phyloP scores from a whole-genome alignment of 2,113 vertebrate genomes.

The Spermophilus dauricus region DNA sequence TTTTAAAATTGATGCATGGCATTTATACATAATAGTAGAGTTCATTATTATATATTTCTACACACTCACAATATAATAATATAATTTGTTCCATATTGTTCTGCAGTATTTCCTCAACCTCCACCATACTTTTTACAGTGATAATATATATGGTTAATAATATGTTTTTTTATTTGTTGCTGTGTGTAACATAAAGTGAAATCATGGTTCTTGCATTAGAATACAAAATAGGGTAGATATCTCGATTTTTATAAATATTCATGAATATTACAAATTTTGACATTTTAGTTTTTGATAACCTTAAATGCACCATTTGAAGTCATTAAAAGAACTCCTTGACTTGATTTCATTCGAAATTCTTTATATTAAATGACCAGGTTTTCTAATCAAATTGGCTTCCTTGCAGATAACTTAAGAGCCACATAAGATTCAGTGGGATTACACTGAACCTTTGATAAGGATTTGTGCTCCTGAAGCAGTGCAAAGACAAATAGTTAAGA shows the following conservation, averaged over 20 bases:
- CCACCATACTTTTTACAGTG: not conserved
- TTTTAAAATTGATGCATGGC: too few relatives aligned
- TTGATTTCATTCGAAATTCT: slow-evolving; percentile 66
- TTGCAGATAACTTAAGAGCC: slow-evolving; percentile 77
- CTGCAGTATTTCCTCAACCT: too few relatives aligned
- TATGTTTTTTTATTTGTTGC: not conserved
- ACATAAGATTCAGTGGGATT: slow-evolving; percentile 81
- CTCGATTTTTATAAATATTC: slow-evolving; percentile 33
- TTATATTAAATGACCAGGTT: slow-evolving; percentile 79
- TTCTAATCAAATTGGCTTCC: slow-evolving; percentile 66
- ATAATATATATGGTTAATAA: not conserved
- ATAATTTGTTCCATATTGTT: too few relatives aligned
- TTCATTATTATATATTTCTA: too few relatives aligned
- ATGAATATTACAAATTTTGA: slow-evolving; percentile 61
- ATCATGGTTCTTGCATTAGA: not conserved
- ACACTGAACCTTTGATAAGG: slow-evolving; percentile 80
- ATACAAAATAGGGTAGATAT: not conserved
- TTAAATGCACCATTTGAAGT: slow-evolving; percentile 58
- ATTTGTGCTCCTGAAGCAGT: slow-evolving; percentile 76
- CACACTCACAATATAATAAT: too few relatives aligned
- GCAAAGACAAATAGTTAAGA: slow-evolving; percentile 81
- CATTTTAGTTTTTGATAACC: slow-evolving; percentile 5
- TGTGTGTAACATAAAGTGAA: slow-evolving; percentile 23
- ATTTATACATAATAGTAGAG: too few relatives aligned
- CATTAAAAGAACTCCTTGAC: slow-evolving; percentile 59